Conservation (phyloP, 1,140 invertebrate species). For the Cheumatopsyche charites region DNA sequence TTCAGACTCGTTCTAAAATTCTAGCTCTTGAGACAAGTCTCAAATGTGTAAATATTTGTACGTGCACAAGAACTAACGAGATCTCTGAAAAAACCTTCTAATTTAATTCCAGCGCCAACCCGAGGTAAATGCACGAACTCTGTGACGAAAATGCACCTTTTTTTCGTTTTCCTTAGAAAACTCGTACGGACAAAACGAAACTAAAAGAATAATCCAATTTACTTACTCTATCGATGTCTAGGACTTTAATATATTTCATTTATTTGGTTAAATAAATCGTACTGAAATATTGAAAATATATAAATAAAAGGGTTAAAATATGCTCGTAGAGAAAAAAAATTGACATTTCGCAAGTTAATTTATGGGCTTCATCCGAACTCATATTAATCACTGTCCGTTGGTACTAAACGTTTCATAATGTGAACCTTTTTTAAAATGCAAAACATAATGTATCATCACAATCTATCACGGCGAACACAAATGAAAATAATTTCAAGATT, state of each 20-base stretch:
- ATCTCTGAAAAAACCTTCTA: conserved; percentile 3
- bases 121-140: conserved; percentile 11
- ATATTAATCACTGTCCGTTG: conserved; percentile 12
- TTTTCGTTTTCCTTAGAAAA: not conserved
- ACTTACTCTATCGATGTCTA: no score
- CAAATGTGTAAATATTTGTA: conserved; percentile 15
- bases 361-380: not conserved
- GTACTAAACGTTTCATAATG: not conserved
- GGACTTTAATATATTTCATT: no score
- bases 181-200: no score
- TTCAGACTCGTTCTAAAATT: no score
- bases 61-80: not conserved
- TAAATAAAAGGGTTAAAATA: not conserved
- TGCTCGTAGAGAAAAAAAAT: not conserved
- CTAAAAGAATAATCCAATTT: no score
- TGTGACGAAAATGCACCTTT: conserved; percentile 17
- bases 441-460: no score
- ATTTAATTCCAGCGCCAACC: conserved; percentile 8
- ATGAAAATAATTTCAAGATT: no score
- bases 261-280: no score
- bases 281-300: not conserved
- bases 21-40: not conserved
- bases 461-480: no score
- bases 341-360: conserved; percentile 2
- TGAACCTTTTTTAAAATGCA: not conserved